Conservation (phyloP, 2,888 invertebrate species). For the Chrysina gloriosa region DNA sequence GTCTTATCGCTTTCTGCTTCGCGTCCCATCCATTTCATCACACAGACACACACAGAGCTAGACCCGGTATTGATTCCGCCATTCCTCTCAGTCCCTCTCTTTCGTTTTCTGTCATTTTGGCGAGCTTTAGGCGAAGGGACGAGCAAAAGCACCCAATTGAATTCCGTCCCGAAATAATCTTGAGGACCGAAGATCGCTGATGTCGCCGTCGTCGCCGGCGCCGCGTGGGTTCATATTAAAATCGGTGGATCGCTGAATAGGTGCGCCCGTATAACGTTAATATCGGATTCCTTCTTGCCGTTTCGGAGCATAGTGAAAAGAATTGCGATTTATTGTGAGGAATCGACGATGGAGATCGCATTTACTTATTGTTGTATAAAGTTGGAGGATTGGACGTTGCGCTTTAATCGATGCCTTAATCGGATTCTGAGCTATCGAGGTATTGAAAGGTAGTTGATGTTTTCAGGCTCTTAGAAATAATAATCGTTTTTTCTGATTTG, state of each 20-base stretch:
- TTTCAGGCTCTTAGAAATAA: too few relatives aligned
- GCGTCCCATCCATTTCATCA: not conserved
- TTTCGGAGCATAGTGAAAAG: not conserved
- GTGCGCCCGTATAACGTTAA: constrained; percentile 22
- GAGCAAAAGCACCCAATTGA: constrained; percentile 16
- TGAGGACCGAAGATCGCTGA: constrained; percentile 7
- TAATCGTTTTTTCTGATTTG: too few relatives aligned
- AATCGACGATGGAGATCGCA: not conserved
- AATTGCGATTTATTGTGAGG: not conserved
- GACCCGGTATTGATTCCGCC: constrained; percentile 19
- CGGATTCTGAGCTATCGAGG: too few relatives aligned
- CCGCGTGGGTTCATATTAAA: constrained; percentile 19
- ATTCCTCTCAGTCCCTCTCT: not conserved
- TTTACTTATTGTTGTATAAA: not conserved
- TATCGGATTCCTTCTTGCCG: constrained; percentile 22
- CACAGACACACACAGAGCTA: too few relatives aligned
- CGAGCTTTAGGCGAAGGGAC: not conserved
- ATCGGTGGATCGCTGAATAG: constrained; percentile 16
- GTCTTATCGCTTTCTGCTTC: not conserved
- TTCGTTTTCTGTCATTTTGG: constrained; percentile 14
- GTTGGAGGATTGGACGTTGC: too few relatives aligned
- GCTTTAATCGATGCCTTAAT: too few relatives aligned
- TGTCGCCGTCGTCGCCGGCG: not conserved
- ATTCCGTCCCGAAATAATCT: constrained; percentile 31
- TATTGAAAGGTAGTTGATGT: too few relatives aligned